These are phyloP conservation scores for Graphium colonna DNA, from an alignment of 2,888 invertebrate genomes.

Conservation along the genomic window DNA sequence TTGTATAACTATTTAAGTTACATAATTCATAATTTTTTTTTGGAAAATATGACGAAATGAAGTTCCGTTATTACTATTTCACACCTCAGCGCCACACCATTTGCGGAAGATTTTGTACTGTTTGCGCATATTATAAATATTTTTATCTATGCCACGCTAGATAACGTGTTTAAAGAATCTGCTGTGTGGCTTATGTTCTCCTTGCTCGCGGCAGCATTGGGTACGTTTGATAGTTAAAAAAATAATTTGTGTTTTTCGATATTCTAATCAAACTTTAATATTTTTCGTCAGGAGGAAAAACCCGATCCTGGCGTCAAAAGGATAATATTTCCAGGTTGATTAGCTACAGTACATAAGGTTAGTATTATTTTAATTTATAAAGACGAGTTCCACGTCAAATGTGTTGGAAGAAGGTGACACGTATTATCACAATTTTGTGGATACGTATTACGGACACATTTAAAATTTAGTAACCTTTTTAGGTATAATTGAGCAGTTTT, in stretches of 20 bases:
- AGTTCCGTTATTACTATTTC: too few relatives aligned
- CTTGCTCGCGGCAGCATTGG: constrained; percentile 70
- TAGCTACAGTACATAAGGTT: constrained; percentile 75
- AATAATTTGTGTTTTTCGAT: constrained; percentile 42
- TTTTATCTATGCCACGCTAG: constrained; percentile 14
- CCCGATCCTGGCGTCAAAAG: constrained; percentile 69
- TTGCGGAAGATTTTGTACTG: too few relatives aligned
- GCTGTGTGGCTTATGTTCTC: constrained; percentile 45
- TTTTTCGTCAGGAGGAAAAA: constrained; percentile 62
- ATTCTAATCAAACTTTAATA: constrained; percentile 38
- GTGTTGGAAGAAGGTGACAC: constrained; percentile 77
- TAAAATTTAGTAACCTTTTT: constrained; percentile 3
- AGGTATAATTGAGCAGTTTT: background rate
- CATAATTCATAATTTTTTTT: too few relatives aligned
- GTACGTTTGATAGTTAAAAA: constrained; percentile 57
- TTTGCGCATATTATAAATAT: too few relatives aligned
- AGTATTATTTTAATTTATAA: constrained; percentile 56
- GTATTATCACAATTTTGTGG: constrained; percentile 67
- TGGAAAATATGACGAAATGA: too few relatives aligned
- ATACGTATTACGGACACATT: constrained; percentile 40
- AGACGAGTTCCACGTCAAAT: constrained; percentile 77
- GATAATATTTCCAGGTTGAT: constrained; percentile 66
- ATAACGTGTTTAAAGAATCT: constrained; percentile 12
- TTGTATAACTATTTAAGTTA: too few relatives aligned
- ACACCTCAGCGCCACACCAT: too few relatives aligned